Percentiles rank a stretch among this genome's conserved stretches.
phyloP scores from a whole-genome alignment of 2,113 vertebrate species.

The Podilymbus podiceps region DNA sequence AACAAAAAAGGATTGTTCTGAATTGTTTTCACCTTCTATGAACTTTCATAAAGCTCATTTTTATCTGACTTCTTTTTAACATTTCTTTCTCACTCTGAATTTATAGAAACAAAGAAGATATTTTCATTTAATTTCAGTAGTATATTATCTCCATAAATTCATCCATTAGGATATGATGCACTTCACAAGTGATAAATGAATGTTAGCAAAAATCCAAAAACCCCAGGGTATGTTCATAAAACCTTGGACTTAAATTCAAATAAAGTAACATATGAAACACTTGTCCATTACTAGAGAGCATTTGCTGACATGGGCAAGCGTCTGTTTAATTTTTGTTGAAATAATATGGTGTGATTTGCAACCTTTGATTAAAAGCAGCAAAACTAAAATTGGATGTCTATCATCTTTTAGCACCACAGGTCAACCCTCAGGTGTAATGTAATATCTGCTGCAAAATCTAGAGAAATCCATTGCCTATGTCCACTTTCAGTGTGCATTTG shows the following conservation, averaged over 20 bases:
- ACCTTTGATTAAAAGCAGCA: conserved; percentile 37
- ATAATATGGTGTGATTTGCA: background rate
- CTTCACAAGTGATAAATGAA: conserved; percentile 10
- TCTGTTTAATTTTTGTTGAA: conserved; percentile 19
- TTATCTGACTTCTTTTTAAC: background rate
- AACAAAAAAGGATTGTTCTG: background rate
- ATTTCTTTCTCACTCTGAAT: background rate
- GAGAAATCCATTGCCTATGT: background rate
- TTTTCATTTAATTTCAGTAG: background rate
- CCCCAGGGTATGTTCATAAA: background rate
- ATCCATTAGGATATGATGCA: background rate
- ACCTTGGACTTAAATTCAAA: background rate
- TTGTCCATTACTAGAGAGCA: background rate
- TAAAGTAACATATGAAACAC: background rate
- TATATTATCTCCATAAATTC: conserved; percentile 6
- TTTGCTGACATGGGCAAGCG: background rate
- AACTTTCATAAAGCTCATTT: background rate
- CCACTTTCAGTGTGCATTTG: background rate
- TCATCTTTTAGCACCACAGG: background rate
- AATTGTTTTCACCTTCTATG: background rate
- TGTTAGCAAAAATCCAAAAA: background rate
- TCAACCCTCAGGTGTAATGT: background rate
- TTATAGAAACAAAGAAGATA: background rate
- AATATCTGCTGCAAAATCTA: background rate
- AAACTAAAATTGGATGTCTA: background rate